Evolutionary conservation across 2,797 vertebrate genomes (phyloP), one percentile per base, ranked within the genome.

Genomic region (Malurus splendens): DNA sequence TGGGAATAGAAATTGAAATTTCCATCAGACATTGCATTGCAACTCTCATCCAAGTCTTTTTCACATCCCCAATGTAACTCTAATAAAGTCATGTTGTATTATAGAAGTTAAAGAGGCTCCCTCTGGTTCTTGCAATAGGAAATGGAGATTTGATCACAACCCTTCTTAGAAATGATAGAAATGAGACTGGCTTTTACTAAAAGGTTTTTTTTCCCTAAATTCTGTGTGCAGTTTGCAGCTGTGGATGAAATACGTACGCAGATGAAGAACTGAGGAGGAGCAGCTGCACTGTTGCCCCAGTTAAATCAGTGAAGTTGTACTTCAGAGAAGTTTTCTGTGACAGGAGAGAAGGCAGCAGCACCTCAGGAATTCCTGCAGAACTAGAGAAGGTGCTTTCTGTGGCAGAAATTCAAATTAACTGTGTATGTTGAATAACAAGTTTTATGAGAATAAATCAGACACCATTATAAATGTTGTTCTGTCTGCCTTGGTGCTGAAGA

Each of bases 221-320:
- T 89, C 38, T 18, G 0, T 32, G 7, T 62, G 51, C 44, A 68
- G 1, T 89, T 83, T 74, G 84, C 86, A 89, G 82, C 86, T 94
- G 73, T 44, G 84, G 84, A 24, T 68, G 73, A 59, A 70, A 88
- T 54, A 22, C 16, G 5, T 28, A 3, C 20, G 15, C 22, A 85
- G 86, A 78, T 54, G 66, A 95, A 77, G 70, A 88, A 86, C 1
- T 76, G 51, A 93, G 79, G 50, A 70, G 84, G 24, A 85, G 59
- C 90, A 91, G 89, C 92, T 95, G 86, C 82, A 39, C 33, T 44
- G 12, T 2, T 92, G 79, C 38, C 84, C 91, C 64, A 89, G 89
- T 87, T 85, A 81, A 75, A 52, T 83, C 23, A 20, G 1, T 72
- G 48, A 72, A 36, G 7, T 3, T 36, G 24, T 57, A 14, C 39